Evolutionary conservation across 2,113 vertebrate species (phyloP), one percentile per base, ranked within the genome.

Genomic region (Thunnus thynnus): DNA sequence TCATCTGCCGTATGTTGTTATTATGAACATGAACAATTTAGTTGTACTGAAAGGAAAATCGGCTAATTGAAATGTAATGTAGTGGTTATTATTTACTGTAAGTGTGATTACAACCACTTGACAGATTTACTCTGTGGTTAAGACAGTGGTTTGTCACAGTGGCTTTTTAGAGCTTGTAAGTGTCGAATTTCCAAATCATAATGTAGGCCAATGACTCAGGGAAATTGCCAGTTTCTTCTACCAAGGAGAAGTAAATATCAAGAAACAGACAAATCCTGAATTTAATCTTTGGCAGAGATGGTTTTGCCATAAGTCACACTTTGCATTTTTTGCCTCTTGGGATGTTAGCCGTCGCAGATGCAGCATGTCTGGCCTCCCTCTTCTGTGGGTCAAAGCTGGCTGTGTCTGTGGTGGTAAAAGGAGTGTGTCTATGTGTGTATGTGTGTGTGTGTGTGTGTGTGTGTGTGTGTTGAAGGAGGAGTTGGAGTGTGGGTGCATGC

Each of bases 311-410:
- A 62, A 82, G 73, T 69, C 57, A 60, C 32, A 32, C 61, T 73
- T 68, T 74, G 78, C 61, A 56, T 82, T 83, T 68, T 27, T 62
- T 76, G 62, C 73, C 85, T 86, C 41, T 30, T 27, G 69, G 75
- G 90, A 84, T 78, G 58, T 73, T 65, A 57, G 60, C 67, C 61
- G 10, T 73, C 82, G 78, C 80, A 85, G 82, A 82, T 76, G 86
- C 81, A 78, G 72, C 76, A 44, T 58, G 83, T 83, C 81, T 90
- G 87, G 78, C 86, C 89, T 84, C 72, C 71, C 30, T 87, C 61
- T 70, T 77, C 78, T 73, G 72, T 57, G 84, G 91, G 92, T 93
- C 91, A 89, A 78, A 90, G 81, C 90, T 72, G 77, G 52, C 77
- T 84, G 74, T 82, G 77, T 86, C 80, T 89, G 77, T 3, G 60